Conservation (phyloP, 2,797 vertebrate species). For the Gallinago nigripennis region DNA sequence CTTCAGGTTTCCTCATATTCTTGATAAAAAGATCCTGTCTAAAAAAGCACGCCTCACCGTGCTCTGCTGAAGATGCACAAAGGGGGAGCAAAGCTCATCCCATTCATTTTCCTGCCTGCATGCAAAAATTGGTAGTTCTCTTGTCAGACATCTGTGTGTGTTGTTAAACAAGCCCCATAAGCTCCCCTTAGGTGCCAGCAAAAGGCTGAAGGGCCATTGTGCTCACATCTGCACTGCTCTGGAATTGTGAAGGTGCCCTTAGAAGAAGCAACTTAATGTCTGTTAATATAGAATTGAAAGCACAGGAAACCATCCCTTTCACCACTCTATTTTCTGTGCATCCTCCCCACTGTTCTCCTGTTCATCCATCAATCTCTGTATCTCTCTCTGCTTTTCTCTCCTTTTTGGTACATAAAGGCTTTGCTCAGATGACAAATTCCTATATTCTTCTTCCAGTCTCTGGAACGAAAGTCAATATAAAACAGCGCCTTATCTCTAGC, state of each 20-base stretch:
- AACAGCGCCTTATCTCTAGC: conserved; percentile 18
- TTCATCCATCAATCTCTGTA: neutral
- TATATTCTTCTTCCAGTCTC: neutral
- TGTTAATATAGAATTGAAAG: neutral
- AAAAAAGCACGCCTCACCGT: neutral
- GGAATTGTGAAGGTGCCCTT: neutral
- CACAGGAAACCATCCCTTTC: neutral
- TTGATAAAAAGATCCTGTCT: neutral
- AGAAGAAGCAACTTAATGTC: neutral
- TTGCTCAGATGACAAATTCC: conserved; percentile 13
- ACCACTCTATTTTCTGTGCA: neutral
- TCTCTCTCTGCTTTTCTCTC: neutral
- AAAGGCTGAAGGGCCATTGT: neutral
- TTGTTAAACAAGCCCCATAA: neutral
- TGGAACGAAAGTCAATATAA: conserved; percentile 44
- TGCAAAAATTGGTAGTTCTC: neutral
- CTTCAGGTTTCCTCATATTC: neutral
- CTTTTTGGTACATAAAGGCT: neutral
- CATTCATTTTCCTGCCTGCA: neutral
- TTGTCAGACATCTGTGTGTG: neutral
- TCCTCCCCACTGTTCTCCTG: neutral
- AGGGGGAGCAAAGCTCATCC: neutral
- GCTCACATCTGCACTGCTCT: neutral
- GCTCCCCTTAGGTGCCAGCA: neutral
- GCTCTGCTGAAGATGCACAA: neutral